phyloP scores from a whole-genome alignment of 2,113 vertebrate genomes.

The Misgurnus anguillicaudatus region DNA sequence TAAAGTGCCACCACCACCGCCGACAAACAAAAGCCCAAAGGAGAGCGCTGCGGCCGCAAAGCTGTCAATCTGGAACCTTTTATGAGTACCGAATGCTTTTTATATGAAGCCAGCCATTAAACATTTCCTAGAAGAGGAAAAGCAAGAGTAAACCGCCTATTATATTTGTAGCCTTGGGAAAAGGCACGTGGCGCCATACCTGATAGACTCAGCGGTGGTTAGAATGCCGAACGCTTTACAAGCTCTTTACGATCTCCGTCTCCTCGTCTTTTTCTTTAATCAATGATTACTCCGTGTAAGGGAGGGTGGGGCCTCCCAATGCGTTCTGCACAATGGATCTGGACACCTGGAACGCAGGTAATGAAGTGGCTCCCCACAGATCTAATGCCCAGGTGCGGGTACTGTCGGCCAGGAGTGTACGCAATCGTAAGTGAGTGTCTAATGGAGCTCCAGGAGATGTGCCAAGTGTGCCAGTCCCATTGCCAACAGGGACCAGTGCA shows the following conservation, averaged over 20 bases:
- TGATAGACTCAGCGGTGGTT: conserved; percentile 54
- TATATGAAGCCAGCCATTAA: conserved; percentile 70
- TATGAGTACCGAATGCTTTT: conserved; percentile 70
- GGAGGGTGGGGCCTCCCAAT: conserved; percentile 24
- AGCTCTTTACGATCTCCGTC: conserved; percentile 52
- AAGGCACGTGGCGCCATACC: conserved; percentile 66
- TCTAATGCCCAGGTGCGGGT: conserved; percentile 44
- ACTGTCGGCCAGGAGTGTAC: conserved; percentile 31
- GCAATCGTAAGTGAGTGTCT: conserved; percentile 44
- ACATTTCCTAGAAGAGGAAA: conserved; percentile 57
- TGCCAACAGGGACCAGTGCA: conserved; percentile 23
- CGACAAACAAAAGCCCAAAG: conserved; percentile 49
- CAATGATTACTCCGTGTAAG: conserved; percentile 45
- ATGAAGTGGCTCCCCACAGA: conserved; percentile 46
- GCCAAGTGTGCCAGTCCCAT: conserved; percentile 48
- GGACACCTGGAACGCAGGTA: conserved; percentile 42
- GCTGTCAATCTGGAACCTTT: conserved; percentile 69
- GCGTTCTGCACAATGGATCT: conserved; percentile 7
- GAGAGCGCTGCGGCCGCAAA: conserved; percentile 66
- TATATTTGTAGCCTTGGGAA: conserved; percentile 61
- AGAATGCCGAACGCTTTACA: conserved; percentile 46
- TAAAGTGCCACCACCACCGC: conserved; percentile 25
- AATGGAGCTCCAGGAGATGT: conserved; percentile 45
- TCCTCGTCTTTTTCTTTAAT: conserved; percentile 50
- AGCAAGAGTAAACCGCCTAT: conserved; percentile 64